Percentiles rank a stretch among this genome's conserved stretches.
Conservation (phyloP, 2,888 invertebrate species). For the Druceiella hillmani region DNA sequence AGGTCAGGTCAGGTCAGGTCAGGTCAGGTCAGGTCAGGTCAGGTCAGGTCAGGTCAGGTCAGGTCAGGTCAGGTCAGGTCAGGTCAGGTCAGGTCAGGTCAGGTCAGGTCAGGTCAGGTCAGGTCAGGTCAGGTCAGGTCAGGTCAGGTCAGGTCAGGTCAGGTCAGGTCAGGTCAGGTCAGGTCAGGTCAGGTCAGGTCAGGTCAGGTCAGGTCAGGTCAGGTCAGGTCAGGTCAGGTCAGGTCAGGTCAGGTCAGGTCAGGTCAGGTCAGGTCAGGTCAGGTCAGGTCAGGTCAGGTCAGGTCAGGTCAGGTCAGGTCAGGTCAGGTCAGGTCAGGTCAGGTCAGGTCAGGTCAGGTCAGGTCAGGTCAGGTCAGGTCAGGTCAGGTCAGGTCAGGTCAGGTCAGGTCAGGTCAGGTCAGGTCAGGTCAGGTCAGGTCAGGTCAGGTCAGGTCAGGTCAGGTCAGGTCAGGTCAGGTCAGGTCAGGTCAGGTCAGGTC, state of each 20-base stretch:
- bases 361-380: conserved; percentile 3
- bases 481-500: conserved; percentile 3
- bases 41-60: conserved; percentile 3
- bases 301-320: conserved; percentile 3
- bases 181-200: conserved; percentile 3
- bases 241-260: conserved; percentile 3
- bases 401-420: conserved; percentile 3
- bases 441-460: conserved; percentile 3
- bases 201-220: conserved; percentile 3
- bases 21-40: conserved; percentile 3
- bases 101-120: conserved; percentile 3
- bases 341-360: conserved; percentile 3
- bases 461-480: conserved; percentile 3
- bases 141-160: conserved; percentile 3
- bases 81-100: conserved; percentile 3
- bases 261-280: conserved; percentile 3
- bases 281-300: conserved; percentile 3
- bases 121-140: conserved; percentile 3
- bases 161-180: conserved; percentile 3
- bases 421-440: conserved; percentile 3
- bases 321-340: conserved; percentile 3
- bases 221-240: conserved; percentile 3
- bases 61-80: conserved; percentile 3
- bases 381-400: conserved; percentile 3
- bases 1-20: conserved; percentile 3